Evolutionary conservation across 2,888 invertebrate species (phyloP).

Genomic region (Masnerella sp.): DNA sequence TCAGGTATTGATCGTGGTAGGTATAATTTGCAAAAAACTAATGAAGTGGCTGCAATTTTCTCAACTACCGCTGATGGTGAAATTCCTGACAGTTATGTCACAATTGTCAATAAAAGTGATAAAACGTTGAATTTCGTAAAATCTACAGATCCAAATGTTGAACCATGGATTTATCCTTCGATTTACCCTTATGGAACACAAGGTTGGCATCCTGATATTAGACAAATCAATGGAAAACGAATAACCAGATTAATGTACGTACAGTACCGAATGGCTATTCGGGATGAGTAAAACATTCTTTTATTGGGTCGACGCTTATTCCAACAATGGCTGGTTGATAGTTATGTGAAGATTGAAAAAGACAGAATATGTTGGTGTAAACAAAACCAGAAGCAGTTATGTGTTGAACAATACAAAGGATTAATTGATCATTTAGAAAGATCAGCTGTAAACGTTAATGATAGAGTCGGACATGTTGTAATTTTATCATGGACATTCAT

Average conservation of each 20-base stretch:
- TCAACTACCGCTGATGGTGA: conserved; percentile 2
- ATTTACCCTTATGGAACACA: neutral
- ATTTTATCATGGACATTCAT: conserved; percentile 21
- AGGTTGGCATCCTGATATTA: conserved; percentile 1
- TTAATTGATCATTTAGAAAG: conserved; percentile 2
- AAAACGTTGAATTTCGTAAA: neutral
- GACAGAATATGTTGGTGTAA: neutral
- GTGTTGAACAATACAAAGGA: neutral
- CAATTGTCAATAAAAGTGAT: neutral
- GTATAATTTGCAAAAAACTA: conserved; percentile 4
- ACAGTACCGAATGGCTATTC: too few relatives aligned
- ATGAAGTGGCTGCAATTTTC: conserved; percentile 1
- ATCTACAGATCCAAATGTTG: neutral
- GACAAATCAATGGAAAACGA: neutral
- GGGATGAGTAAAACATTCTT: neutral
- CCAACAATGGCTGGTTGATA: too few relatives aligned
- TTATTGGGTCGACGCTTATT: conserved; percentile 1
- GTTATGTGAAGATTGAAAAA: too few relatives aligned
- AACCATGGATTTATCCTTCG: too few relatives aligned
- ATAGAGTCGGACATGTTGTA: neutral
- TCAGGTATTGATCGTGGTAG: neutral
- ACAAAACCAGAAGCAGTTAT: neutral
- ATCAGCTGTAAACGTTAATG: neutral
- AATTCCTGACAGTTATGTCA: neutral
- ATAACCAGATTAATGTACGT: too few relatives aligned